Conservation (phyloP, 2,113 vertebrate species). For the Scophthalmus maximus region DNA sequence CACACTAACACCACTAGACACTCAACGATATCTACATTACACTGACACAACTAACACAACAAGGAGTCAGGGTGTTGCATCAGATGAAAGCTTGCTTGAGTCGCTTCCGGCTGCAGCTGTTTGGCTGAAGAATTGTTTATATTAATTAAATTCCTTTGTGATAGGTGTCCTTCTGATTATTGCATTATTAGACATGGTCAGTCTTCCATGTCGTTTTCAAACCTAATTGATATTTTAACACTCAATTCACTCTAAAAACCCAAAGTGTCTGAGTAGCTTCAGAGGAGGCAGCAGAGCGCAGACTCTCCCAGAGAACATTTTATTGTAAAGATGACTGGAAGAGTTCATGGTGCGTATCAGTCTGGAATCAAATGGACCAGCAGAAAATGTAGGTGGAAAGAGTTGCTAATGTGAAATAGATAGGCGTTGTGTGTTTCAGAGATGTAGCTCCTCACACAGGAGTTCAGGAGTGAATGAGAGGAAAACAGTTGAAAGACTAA, state of each 20-base stretch:
- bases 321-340: constrained; percentile 24
- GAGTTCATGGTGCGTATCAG: constrained; percentile 4
- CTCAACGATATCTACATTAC: constrained; percentile 9
- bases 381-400: background rate
- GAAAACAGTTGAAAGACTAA: constrained; percentile 19
- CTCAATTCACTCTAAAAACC: constrained; percentile 2
- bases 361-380: constrained; percentile 24
- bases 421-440: too few relatives aligned
- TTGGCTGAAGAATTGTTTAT: too few relatives aligned
- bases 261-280: constrained; percentile 16
- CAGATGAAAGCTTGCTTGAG: too few relatives aligned
- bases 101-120: too few relatives aligned
- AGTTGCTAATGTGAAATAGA: too few relatives aligned
- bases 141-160: too few relatives aligned
- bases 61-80: constrained; percentile 3
- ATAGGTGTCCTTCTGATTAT: too few relatives aligned
- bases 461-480: constrained; percentile 17
- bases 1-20: constrained; percentile 21
- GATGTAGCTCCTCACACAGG: background rate
- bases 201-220: too few relatives aligned
- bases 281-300: background rate
- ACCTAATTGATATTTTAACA: too few relatives aligned
- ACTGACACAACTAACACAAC: background rate
- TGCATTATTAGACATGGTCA: too few relatives aligned
- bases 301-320: constrained; percentile 23